Evolutionary conservation across 2,113 vertebrate species (phyloP).

Genomic region (Nothocercus julius): DNA sequence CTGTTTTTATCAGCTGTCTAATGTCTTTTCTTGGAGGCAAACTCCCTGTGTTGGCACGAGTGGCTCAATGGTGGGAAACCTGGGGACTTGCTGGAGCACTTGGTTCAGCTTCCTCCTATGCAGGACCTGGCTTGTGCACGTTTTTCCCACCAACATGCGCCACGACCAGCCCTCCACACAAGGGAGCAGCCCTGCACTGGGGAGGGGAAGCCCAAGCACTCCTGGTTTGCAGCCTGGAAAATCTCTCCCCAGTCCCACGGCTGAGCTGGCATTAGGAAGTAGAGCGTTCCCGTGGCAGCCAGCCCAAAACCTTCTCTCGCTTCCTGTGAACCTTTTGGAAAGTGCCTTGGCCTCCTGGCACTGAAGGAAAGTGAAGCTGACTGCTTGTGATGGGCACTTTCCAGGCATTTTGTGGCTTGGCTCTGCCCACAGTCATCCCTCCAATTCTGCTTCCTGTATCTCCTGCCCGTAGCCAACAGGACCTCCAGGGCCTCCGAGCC

Average conservation of each 20-base stretch:
- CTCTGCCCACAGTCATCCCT: not conserved
- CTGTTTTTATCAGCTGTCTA: not conserved
- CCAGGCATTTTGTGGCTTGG: not conserved
- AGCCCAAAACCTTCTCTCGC: not conserved
- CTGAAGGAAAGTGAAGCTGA: not conserved
- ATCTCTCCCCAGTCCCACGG: not conserved
- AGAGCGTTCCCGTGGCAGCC: not conserved
- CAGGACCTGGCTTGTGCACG: not conserved
- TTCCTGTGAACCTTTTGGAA: not conserved
- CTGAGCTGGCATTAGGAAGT: not conserved
- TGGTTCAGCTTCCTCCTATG: not conserved
- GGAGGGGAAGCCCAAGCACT: not conserved
- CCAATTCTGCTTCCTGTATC: not conserved
- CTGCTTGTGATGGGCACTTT: not conserved
- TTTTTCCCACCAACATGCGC: not conserved
- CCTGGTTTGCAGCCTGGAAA: not conserved
- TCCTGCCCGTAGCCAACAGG: not conserved
- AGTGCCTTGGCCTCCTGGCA: not conserved
- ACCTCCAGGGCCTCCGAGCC: not conserved
- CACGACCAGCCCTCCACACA: not conserved
- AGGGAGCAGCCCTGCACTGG: not conserved
- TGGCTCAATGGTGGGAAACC: not conserved
- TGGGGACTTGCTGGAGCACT: too few species aligned
- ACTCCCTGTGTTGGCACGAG: not conserved
- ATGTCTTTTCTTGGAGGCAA: too few species aligned